Conservation (phyloP, 2,797 vertebrate genomes). For the Streptopelia turtur region DNA sequence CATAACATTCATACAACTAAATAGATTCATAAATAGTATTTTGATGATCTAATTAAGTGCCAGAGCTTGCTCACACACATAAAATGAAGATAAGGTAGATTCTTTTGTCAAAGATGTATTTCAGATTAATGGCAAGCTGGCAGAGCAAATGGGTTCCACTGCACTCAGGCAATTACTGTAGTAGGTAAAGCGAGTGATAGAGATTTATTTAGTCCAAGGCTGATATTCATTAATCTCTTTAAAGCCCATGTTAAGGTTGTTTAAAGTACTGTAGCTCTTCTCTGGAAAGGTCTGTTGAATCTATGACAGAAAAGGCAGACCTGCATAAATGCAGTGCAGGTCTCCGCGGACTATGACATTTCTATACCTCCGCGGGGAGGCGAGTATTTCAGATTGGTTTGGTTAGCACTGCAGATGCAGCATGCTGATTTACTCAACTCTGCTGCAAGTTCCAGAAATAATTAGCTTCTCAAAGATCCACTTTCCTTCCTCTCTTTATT, state of each 20-base stretch:
- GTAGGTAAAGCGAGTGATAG: slow-evolving; percentile 47
- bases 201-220: slow-evolving; percentile 66
- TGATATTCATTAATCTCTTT: slow-evolving; percentile 75
- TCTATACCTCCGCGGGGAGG: slow-evolving; percentile 75
- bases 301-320: slow-evolving; percentile 73
- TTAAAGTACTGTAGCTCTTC: slow-evolving; percentile 72
- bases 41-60: slow-evolving; percentile 18
- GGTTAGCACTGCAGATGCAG: slow-evolving; percentile 77
- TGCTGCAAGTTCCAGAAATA: slow-evolving; percentile 76
- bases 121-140: slow-evolving; percentile 58
- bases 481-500: slow-evolving; percentile 62
- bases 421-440: slow-evolving; percentile 76
- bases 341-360: slow-evolving; percentile 76
- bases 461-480: slow-evolving; percentile 75
- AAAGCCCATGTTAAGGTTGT: slow-evolving; percentile 66
- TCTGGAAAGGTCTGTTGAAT: slow-evolving; percentile 71
- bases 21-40: not conserved
- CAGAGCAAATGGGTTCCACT: slow-evolving; percentile 22
- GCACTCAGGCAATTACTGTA: slow-evolving; percentile 44
- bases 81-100: slow-evolving; percentile 32
- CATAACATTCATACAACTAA: not conserved
- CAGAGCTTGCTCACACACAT: not conserved
- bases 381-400: slow-evolving; percentile 79
- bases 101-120: slow-evolving; percentile 54
- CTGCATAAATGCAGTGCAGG: slow-evolving; percentile 73